Conservation (phyloP, 2,888 invertebrate species). For the Amphiduros pacificus region DNA sequence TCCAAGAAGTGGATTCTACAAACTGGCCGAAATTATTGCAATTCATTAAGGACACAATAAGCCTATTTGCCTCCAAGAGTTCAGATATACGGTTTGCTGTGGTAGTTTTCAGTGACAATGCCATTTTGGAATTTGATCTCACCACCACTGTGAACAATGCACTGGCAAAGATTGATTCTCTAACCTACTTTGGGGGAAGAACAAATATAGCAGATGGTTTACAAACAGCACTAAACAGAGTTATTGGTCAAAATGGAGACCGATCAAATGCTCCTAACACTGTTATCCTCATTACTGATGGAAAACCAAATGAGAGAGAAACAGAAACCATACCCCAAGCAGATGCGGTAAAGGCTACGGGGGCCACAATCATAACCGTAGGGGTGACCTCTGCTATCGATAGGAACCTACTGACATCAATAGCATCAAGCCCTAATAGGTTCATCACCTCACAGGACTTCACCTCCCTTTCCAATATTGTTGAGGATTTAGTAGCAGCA, state of each 20-base stretch:
- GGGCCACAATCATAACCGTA: background rate
- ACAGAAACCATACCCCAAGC: background rate
- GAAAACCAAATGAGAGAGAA: background rate
- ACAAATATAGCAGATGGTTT: background rate
- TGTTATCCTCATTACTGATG: background rate
- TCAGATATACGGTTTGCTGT: background rate
- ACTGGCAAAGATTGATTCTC: background rate
- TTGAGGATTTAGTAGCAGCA: background rate
- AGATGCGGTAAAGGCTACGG: background rate
- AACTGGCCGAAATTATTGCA: background rate
- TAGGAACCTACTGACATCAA: background rate
- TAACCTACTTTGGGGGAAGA: background rate
- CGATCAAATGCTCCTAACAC: background rate
- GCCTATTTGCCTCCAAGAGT: background rate
- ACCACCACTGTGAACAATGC: background rate
- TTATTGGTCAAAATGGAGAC: background rate
- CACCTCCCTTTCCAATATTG: background rate
- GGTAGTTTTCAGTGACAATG: background rate
- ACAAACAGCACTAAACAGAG: background rate
- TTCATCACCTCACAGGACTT: background rate
- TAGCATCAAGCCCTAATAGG: background rate
- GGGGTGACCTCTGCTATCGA: background rate
- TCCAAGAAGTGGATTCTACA: background rate
- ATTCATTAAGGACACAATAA: background rate
- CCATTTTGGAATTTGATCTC: background rate